phyloP scores from a whole-genome alignment of 2,797 vertebrate genomes.

The Pterois miles region DNA sequence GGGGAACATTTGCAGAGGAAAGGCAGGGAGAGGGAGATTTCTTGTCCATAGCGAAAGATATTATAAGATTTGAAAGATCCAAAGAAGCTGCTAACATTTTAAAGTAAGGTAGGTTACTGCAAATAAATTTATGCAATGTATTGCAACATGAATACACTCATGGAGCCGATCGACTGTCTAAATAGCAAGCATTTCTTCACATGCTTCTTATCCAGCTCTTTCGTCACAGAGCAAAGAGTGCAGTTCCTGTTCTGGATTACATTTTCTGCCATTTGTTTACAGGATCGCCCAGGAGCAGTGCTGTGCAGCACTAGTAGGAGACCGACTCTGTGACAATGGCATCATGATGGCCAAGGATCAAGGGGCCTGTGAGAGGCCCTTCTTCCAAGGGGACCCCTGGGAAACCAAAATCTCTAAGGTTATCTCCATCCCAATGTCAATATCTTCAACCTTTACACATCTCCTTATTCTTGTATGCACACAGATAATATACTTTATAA shows the following conservation, averaged over 20 bases:
- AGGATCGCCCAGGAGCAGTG: slow-evolving; percentile 90
- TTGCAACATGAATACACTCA: neutral
- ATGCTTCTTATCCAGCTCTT: neutral
- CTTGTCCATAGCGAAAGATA: neutral
- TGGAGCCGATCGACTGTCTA: neutral
- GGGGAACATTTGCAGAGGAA: slow-evolving; percentile 1
- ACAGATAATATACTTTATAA: neutral
- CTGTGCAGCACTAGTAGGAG: slow-evolving; percentile 79
- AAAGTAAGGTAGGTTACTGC: neutral
- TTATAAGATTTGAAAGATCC: neutral
- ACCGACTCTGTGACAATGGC: slow-evolving; percentile 82
- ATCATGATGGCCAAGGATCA: slow-evolving; percentile 77
- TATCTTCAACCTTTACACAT: neutral
- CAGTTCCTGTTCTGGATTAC: neutral
- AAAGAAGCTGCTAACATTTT: neutral
- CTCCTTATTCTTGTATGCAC: neutral
- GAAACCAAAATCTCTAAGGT: slow-evolving; percentile 87
- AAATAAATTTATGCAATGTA: neutral
- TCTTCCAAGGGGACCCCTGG: slow-evolving; percentile 62
- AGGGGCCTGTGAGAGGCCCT: slow-evolving; percentile 74
- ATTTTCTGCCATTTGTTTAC: neutral
- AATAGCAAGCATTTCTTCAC: neutral
- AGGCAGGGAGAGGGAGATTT: neutral
- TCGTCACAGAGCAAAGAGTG: neutral
- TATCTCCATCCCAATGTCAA: neutral